These are phyloP conservation scores for Hirudo medicinalis DNA, from an alignment of 1,140 invertebrate genomes.

Conservation along the genomic window DNA sequence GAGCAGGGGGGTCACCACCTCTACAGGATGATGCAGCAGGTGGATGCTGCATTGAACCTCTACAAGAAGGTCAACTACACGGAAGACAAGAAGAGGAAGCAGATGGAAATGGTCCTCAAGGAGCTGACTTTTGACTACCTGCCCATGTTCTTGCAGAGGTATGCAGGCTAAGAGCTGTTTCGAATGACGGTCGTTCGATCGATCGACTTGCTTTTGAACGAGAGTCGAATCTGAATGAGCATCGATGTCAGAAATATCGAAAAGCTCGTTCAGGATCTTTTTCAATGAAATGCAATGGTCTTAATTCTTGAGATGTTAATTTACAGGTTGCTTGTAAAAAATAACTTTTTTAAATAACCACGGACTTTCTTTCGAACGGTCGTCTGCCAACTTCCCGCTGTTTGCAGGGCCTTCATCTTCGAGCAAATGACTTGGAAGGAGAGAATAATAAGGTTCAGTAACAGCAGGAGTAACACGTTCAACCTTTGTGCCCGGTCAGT, in stretches of 20 bases:
- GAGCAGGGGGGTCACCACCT: slow-evolving; percentile 12
- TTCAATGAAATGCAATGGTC: no score
- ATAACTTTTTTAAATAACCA: not conserved
- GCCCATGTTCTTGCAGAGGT: slow-evolving; percentile 17
- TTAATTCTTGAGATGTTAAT: no score
- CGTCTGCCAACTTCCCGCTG: no score
- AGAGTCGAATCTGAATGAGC: not conserved
- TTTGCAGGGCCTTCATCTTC: slow-evolving; percentile 4
- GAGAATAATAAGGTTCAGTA: not conserved
- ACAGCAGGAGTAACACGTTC: not conserved
- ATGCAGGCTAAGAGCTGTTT: not conserved
- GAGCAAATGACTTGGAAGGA: slow-evolving; percentile 10
- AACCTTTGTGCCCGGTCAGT: not conserved
- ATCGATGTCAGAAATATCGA: no score
- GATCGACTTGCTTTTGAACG: not conserved
- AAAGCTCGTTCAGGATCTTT: no score
- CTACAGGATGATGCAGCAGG: slow-evolving; percentile 17
- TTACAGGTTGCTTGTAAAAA: not conserved
- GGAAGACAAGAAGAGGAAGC: slow-evolving; percentile 14
- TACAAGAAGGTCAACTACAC: slow-evolving; percentile 12
- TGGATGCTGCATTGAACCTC: not conserved
- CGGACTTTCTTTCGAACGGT: not conserved
- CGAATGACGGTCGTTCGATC: not conserved
- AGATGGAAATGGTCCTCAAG: slow-evolving; percentile 17
- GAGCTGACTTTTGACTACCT: slow-evolving; percentile 16